Percentiles rank a stretch among this genome's conserved stretches.
Conservation (phyloP, 2,797 vertebrate species). For the Gobionotothen gibberifrons region DNA sequence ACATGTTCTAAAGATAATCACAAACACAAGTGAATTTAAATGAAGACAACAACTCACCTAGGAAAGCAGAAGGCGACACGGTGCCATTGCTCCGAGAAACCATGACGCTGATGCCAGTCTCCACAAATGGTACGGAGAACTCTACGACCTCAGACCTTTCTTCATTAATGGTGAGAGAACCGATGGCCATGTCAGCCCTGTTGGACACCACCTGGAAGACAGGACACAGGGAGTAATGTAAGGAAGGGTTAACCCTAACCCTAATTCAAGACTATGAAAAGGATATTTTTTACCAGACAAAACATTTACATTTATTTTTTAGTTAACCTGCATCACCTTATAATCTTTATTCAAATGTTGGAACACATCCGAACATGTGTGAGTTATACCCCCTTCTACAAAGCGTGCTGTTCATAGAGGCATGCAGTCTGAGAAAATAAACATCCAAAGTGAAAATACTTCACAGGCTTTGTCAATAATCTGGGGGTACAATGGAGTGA, state of each 20-base stretch:
- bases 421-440: neutral
- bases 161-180: conserved; percentile 93
- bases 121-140: conserved; percentile 94
- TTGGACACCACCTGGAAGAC: conserved; percentile 89
- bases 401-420: neutral
- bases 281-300: neutral
- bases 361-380: neutral
- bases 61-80: conserved; percentile 93
- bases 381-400: neutral
- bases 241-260: no score
- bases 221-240: neutral
- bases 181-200: conserved; percentile 94
- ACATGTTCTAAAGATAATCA: no score
- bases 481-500: neutral
- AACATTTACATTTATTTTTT: neutral
- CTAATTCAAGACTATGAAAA: no score
- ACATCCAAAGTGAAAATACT: neutral
- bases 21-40: neutral
- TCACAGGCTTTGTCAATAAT: neutral
- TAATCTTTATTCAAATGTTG: neutral
- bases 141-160: conserved; percentile 93
- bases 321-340: neutral
- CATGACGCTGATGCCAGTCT: conserved; percentile 96
- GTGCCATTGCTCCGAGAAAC: conserved; percentile 94
- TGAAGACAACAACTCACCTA: conserved; percentile 79